A percentile compares a stretch with the other conserved stretches of the same genome.
These are phyloP conservation scores for Argentina silus DNA, from an alignment of 2,797 vertebrate genomes.

Conservation along the genomic window DNA sequence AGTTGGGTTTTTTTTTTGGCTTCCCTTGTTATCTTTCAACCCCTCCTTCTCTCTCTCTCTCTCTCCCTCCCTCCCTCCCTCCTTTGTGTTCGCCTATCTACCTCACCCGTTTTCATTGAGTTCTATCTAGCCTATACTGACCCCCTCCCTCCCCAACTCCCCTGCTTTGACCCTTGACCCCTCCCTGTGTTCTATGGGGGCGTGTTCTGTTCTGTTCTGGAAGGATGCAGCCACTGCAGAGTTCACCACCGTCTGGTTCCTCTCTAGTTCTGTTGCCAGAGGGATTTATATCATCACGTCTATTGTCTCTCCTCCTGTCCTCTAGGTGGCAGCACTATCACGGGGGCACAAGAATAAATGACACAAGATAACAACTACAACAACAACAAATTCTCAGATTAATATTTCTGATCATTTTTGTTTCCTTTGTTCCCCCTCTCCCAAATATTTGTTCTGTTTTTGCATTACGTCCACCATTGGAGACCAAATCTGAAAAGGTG, in stretches of 20 bases:
- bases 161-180: conserved; percentile 44
- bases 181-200: conserved; percentile 34
- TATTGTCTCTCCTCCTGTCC: conserved; percentile 35
- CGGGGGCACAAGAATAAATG: background rate
- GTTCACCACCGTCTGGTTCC: background rate
- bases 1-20: conserved; percentile 70
- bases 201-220: conserved; percentile 37
- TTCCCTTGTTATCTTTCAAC: conserved; percentile 34
- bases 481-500: conserved; percentile 80
- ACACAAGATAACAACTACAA: background rate
- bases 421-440: conserved; percentile 59
- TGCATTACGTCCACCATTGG: conserved; percentile 65
- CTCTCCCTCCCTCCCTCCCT: too few relatives aligned
- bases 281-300: conserved; percentile 1
- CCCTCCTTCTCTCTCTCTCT: background rate
- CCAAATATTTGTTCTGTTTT: conserved; percentile 51
- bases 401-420: conserved; percentile 53
- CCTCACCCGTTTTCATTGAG: conserved; percentile 24
- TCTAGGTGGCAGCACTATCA: conserved; percentile 36
- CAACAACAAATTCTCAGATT: conserved; percentile 13
- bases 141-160: background rate
- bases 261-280: conserved; percentile 2
- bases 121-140: conserved; percentile 38
- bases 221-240: conserved; percentile 40
- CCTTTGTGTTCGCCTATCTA: background rate